Base-by-base conservation (phyloP, 2,113 vertebrate genomes). In the Xiphias gladius region DNA sequence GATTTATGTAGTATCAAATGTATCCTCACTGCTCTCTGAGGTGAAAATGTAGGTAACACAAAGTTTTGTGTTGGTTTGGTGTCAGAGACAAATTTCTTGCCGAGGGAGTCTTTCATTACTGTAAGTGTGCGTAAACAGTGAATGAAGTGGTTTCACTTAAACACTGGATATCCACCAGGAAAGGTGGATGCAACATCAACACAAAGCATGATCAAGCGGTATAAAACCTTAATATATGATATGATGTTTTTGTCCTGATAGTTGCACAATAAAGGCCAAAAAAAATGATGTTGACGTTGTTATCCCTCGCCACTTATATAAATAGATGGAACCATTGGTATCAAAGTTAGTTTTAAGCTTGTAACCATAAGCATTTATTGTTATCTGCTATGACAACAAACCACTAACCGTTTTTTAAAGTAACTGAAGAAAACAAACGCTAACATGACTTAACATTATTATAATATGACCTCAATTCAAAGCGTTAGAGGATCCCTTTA, bases 401-500 rank as follows among this genome's bases (percentile, higher is more conserved):
- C n/a, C 39, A 61, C 14, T 13, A 65, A 67, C 54, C 7, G 5
- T 9, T 69, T 12, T 20, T 69, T 12, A 26, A 32, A 71, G 32
- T 17, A 70, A 24, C 16, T 50, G n/a, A 26, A 63, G n/a, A 41
- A 35, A 71, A 41, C 46, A 35, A 32, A 20, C 67, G 65, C 12
- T 19, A 46, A 26, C 22, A 28, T 52, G 52, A n/a, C 52, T 32
- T 5, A 32, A 63, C 7, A 30, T 46, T 32, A 69, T 78, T 37
- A 43, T 63, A 26, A 77, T 67, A 54, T 72, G 12, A 71, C 43
- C 68, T 78, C 52, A 26, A 28, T 54, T 65, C 16, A 30, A 66
- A 71, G 59, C 37, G 71, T 79, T 39, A 66, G 43, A 59, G 12
- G 61, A 7, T 69, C 59, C 58, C 32, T 75, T 37, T 28, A 70